Percentiles rank a stretch among this genome's conserved stretches.
phyloP scores from a whole-genome alignment of 2,113 vertebrate genomes.

The Ranitomeya variabilis region DNA sequence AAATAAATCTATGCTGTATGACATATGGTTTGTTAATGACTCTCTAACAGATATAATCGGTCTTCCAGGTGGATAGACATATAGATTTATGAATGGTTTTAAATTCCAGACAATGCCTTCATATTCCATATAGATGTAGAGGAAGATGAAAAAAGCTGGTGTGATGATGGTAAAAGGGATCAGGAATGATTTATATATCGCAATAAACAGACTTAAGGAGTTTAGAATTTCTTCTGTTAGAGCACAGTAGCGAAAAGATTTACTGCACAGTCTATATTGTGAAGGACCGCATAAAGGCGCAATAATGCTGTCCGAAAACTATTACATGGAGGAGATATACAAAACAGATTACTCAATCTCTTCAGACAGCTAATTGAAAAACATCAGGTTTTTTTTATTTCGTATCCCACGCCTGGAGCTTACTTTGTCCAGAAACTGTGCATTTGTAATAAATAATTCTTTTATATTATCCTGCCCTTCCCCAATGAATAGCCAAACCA shows the following conservation, averaged over 20 bases:
- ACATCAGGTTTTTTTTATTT: background rate
- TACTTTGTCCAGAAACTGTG: background rate
- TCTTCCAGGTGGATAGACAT: slow-evolving; percentile 44
- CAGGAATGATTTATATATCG: slow-evolving; percentile 37
- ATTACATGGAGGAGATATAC: background rate
- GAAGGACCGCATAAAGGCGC: slow-evolving; percentile 31
- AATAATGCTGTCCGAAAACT: slow-evolving; percentile 5
- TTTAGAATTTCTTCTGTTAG: slow-evolving; percentile 27
- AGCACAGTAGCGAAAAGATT: slow-evolving; percentile 36
- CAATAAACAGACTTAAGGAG: slow-evolving; percentile 44
- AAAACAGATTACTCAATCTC: slow-evolving; percentile 2
- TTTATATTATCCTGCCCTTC: background rate
- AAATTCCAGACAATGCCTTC: slow-evolving; percentile 41
- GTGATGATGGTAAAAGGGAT: slow-evolving; percentile 14
- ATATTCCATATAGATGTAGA: slow-evolving; percentile 32
- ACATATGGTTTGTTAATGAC: slow-evolving; percentile 50
- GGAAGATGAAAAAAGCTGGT: slow-evolving; percentile 27
- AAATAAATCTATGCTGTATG: slow-evolving; percentile 39
- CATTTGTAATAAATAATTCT: background rate
- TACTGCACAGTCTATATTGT: slow-evolving; percentile 33
- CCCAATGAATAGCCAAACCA: background rate
- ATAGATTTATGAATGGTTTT: slow-evolving; percentile 37
- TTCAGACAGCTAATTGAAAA: slow-evolving; percentile 5
- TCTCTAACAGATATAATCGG: slow-evolving; percentile 45
- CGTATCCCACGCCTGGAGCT: background rate